Conservation (phyloP, 2,888 invertebrate genomes). For the Sarcophaga carnaria region DNA sequence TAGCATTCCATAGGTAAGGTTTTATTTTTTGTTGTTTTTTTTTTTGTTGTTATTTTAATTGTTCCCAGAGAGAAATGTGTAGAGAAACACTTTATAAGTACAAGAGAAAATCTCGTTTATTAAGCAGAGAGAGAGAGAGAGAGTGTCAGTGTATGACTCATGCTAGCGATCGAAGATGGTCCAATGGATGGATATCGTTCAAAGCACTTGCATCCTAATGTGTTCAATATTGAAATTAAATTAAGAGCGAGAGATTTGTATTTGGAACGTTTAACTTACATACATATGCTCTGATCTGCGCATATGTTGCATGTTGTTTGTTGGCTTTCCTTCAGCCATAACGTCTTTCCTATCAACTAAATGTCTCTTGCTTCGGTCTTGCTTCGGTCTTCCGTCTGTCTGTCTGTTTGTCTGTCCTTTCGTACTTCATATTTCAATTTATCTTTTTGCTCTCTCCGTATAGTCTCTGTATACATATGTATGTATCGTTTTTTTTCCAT, state of each 20-base stretch:
- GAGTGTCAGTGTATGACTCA: neutral
- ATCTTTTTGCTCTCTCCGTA: constrained; percentile 12
- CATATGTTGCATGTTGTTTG: constrained; percentile 4
- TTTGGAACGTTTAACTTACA: too few species aligned
- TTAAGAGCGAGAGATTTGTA: too few species aligned
- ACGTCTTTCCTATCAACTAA: neutral
- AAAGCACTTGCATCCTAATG: neutral
- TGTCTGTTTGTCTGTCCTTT: constrained; percentile 1
- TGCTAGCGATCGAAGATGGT: neutral
- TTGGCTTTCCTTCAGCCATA: neutral
- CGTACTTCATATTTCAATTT: constrained; percentile 47
- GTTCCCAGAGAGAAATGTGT: neutral
- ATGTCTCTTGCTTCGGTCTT: constrained; percentile 1
- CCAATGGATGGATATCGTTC: neutral
- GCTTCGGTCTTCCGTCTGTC: neutral
- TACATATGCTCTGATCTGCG: neutral
- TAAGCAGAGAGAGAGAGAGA: neutral
- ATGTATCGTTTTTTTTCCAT: constrained; percentile 1
- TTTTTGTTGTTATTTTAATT: neutral
- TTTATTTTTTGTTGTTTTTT: neutral
- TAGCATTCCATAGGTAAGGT: neutral
- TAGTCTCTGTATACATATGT: constrained; percentile 38
- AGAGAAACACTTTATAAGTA: neutral
- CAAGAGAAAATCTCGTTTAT: neutral
- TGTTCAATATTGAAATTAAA: too few species aligned